Base-by-base conservation (phyloP, 1,140 invertebrate genomes). In the Bombus ignitus region DNA sequence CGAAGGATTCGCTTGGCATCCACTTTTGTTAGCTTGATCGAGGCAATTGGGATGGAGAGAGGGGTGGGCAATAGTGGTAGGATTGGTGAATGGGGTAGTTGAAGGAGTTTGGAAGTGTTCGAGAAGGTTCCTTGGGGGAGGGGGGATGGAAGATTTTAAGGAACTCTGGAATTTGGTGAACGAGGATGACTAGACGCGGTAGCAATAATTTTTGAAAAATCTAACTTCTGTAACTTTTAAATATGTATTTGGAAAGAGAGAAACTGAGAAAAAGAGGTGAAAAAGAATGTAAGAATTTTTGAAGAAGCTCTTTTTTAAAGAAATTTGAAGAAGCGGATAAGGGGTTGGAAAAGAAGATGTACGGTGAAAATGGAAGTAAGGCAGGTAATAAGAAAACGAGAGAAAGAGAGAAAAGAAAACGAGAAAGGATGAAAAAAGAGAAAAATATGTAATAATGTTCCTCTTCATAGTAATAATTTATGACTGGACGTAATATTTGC, bases 31-130 rank as follows among this genome's bases (percentile, higher is more conserved):
- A 57, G 22, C 65, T 65, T 73, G 84, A 89, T 89, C 71, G 87
- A 75, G 88, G 78, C 70, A 89, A 89, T 88, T 87, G 83, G 68
- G 62, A 32, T 37, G 72, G 37, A 44, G 13, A 12, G 3, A 22
- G 44, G 73, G 42, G 32, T 22, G 18, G 18, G 18, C 18, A 22
- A 1, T 53, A 53, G 18, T 8, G 47, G 6, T 22, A 53, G 18
- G 18, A 53, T 53, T 2, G 35, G 35, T 42, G 74, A 35, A 13
- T 70, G 76, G 10, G 32, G 72, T n/a, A 25, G 62, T n/a, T 15
- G 10, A 18, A 28, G 70, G 22, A 28, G 35, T 42, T 39, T 28
- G 32, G 1, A 62, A n/a, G 83, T 53, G 25, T 35, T 57, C 5
- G 13, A 9, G 42, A 32, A 22, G 72, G 8, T n/a, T 35, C 9